These are phyloP conservation scores for Papilio machaon DNA, from an alignment of 1,140 invertebrate genomes.

Conservation along the genomic window DNA sequence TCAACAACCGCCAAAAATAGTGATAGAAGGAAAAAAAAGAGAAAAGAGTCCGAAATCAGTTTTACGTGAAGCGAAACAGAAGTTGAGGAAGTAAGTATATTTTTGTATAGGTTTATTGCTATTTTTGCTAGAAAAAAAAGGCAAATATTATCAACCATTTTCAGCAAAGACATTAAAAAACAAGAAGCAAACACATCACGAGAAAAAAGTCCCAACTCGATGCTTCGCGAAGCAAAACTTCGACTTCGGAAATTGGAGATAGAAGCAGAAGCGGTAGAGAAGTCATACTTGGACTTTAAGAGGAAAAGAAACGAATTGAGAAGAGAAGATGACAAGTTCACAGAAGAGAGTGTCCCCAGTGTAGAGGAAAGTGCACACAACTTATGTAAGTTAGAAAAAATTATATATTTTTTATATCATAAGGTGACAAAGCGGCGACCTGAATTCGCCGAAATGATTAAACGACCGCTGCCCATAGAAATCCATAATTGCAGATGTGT, in stretches of 20 bases:
- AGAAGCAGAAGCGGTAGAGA: constrained; percentile 71
- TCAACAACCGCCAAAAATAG: not conserved
- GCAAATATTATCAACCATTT: constrained; percentile 24
- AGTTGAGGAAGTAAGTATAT: constrained; percentile 54
- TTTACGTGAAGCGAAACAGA: constrained; percentile 55
- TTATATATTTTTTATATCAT: no score
- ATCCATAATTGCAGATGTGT: no score
- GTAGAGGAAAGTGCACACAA: no score
- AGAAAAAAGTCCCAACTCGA: constrained; percentile 59
- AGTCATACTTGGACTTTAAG: constrained; percentile 65
- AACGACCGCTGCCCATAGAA: no score
- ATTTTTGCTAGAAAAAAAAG: not conserved
- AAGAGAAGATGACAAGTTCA: constrained; percentile 34
- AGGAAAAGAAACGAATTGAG: constrained; percentile 47
- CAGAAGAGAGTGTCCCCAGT: not conserved
- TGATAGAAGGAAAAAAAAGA: constrained; percentile 39
- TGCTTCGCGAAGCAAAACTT: constrained; percentile 65
- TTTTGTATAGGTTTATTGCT: constrained; percentile 13
- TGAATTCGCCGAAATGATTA: no score
- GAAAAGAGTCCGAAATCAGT: constrained; percentile 61
- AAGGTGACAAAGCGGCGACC: no score
- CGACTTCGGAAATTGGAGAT: constrained; percentile 70
- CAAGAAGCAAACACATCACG: constrained; percentile 39
- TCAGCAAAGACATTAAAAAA: constrained; percentile 44
- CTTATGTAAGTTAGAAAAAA: not conserved